phyloP scores from a whole-genome alignment of 2,113 vertebrate genomes.

The Glaucidium brasilianum region DNA sequence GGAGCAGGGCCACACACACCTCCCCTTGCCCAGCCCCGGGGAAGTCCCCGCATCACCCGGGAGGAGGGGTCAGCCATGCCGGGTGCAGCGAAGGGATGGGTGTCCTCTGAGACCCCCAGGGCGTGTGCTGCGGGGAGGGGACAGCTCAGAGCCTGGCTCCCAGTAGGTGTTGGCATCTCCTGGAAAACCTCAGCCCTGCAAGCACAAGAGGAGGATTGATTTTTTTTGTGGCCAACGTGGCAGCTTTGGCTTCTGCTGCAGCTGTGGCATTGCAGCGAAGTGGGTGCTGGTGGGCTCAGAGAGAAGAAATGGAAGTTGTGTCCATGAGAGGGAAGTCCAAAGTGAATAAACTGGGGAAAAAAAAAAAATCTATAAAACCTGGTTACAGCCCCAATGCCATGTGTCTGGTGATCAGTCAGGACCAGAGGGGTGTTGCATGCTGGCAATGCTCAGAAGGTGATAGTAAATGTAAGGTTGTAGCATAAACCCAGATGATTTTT shows the following conservation, averaged over 20 bases:
- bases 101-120: not conserved
- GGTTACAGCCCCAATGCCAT: accelerated
- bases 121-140: not conserved
- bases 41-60: not conserved
- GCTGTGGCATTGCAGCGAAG: accelerated
- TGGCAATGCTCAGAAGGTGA: not conserved
- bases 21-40: not conserved
- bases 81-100: accelerated
- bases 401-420: not conserved
- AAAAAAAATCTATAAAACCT: not conserved
- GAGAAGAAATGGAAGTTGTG: not conserved
- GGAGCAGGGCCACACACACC: accelerated
- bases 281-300: not conserved
- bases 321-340: not conserved
- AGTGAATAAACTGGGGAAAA: not conserved
- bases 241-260: slow-evolving; percentile 4
- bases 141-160: accelerated
- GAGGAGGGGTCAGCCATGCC: accelerated
- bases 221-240: not conserved
- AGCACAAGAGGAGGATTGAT: not conserved
- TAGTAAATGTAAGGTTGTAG: too few species aligned
- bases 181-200: not conserved
- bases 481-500: not conserved
- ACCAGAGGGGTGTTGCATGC: not conserved
- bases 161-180: not conserved